These are phyloP conservation scores for Leucosticte australis DNA, from an alignment of 2,113 vertebrate species.

Conservation along the genomic window DNA sequence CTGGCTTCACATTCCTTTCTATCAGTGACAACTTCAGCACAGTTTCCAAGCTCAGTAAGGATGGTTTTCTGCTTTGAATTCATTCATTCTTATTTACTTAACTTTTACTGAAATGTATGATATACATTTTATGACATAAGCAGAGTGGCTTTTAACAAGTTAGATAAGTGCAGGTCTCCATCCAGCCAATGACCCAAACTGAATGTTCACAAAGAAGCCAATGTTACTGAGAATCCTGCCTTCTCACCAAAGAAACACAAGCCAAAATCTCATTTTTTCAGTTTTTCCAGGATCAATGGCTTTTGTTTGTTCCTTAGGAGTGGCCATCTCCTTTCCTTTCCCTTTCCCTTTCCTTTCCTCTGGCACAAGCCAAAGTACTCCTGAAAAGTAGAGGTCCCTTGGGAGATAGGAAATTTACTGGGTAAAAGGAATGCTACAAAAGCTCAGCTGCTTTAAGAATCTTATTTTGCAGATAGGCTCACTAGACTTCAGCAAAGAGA, in stretches of 20 bases:
- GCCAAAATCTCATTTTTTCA: neutral
- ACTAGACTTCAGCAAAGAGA: neutral
- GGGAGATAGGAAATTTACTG: neutral
- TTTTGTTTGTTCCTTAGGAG: neutral
- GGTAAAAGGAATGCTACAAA: neutral
- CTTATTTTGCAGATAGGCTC: neutral
- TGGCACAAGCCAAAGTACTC: neutral
- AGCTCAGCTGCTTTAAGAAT: neutral
- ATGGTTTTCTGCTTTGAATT: neutral
- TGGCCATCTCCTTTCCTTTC: neutral
- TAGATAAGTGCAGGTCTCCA: neutral
- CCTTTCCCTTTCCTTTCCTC: neutral
- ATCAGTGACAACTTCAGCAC: neutral
- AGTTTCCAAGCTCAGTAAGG: neutral
- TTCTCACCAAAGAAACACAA: neutral
- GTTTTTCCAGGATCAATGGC: neutral
- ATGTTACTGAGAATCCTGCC: neutral
- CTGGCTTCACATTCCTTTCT: neutral
- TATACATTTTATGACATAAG: neutral
- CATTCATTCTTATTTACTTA: neutral
- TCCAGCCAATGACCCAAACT: neutral
- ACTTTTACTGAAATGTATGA: neutral
- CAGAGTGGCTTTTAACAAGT: neutral
- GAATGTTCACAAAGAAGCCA: neutral
- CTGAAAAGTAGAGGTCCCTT: neutral